A percentile compares a stretch with the other conserved stretches of the same genome.
Evolutionary conservation across 2,888 invertebrate species (phyloP).

Genomic region (Apeira syringaria): DNA sequence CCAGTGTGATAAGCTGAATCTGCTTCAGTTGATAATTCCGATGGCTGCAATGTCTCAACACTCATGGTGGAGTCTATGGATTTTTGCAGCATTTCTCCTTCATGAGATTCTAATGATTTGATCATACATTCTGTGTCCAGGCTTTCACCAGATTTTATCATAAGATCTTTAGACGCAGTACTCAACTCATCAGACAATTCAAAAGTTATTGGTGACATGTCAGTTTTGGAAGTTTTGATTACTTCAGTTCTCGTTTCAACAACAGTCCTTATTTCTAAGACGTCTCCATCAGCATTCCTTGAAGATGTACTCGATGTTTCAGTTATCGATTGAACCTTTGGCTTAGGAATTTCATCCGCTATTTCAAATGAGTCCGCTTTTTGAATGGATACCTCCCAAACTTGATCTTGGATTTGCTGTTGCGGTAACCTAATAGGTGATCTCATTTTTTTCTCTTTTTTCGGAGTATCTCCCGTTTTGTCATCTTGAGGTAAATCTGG

Average conservation of each 20-base stretch:
- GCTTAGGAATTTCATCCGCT: conserved; percentile 54
- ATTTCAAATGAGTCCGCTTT: conserved; percentile 67
- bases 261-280: conserved; percentile 52
- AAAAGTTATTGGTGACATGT: conserved; percentile 66
- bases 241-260: conserved; percentile 52
- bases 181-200: conserved; percentile 72
- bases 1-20: conserved; percentile 78
- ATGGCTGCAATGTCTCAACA: conserved; percentile 77
- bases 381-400: conserved; percentile 73
- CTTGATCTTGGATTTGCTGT: conserved; percentile 72
- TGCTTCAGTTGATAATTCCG: conserved; percentile 78
- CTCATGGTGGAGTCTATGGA: conserved; percentile 80
- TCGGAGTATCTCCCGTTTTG: conserved; percentile 63
- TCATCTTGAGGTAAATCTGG: conserved; percentile 78
- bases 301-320: conserved; percentile 45
- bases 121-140: conserved; percentile 79
- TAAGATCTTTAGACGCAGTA: conserved; percentile 71
- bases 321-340: conserved; percentile 39
- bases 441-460: conserved; percentile 59
- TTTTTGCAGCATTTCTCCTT: conserved; percentile 77
- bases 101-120: conserved; percentile 78
- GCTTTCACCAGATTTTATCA: conserved; percentile 80
- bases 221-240: conserved; percentile 58
- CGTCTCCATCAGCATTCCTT: conserved; percentile 54
- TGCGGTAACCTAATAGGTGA: conserved; percentile 75